Conservation (phyloP, 2,888 invertebrate genomes). For the Dicranocentrus wangi region DNA sequence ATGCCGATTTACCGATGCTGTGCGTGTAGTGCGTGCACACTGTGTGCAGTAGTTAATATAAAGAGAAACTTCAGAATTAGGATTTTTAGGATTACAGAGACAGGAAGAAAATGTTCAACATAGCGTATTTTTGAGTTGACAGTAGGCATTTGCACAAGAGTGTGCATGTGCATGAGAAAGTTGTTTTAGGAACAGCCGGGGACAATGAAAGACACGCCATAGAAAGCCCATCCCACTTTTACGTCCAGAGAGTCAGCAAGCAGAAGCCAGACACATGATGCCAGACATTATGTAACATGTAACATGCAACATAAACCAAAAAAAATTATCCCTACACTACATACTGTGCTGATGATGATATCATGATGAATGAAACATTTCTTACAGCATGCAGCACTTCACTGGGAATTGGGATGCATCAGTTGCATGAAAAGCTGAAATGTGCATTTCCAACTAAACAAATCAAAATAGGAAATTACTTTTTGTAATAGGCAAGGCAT, state of each 20-base stretch:
- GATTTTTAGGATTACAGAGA: neutral
- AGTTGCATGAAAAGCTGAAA: too few relatives aligned
- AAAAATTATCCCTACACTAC: neutral
- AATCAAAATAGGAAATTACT: too few relatives aligned
- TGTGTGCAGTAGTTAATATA: neutral
- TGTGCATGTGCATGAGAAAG: neutral
- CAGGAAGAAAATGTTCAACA: neutral
- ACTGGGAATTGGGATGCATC: conserved; percentile 4
- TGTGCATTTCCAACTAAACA: too few relatives aligned
- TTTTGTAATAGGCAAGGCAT: too few relatives aligned
- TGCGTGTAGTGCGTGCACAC: too few relatives aligned
- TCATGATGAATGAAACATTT: neutral
- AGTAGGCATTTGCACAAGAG: neutral
- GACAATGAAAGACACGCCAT: conserved; percentile 29
- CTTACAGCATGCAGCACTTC: neutral
- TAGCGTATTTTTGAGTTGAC: neutral
- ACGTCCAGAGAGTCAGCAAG: conserved; percentile 16
- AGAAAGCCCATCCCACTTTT: conserved; percentile 45
- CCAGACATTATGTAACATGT: too few relatives aligned
- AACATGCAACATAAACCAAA: neutral
- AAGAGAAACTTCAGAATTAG: neutral
- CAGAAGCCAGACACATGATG: too few relatives aligned
- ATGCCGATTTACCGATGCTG: neutral
- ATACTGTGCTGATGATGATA: neutral
- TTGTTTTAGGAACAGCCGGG: conserved; percentile 45